A percentile compares a stretch with the other conserved stretches of the same genome.
phyloP scores from a whole-genome alignment of 2,888 invertebrate species.

The Drosophila yooni region DNA sequence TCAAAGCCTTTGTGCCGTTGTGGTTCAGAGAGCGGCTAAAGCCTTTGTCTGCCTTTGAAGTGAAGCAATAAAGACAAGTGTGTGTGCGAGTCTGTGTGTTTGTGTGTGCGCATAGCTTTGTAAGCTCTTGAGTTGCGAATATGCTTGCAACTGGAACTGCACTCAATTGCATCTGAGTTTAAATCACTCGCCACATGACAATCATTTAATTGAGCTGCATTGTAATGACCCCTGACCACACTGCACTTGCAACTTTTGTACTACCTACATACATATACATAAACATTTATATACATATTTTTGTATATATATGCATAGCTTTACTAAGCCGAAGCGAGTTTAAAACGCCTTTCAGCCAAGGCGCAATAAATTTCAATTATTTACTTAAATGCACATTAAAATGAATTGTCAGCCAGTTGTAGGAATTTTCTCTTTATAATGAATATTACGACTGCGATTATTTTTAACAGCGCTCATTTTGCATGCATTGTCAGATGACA shows the following conservation, averaged over 20 bases:
- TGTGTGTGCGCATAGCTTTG: neutral
- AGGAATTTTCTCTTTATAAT: neutral
- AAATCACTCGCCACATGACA: conserved; percentile 57
- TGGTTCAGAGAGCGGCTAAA: conserved; percentile 4
- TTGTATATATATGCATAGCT: neutral
- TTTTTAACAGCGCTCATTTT: neutral
- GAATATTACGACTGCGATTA: neutral
- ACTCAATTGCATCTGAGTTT: conserved; percentile 54
- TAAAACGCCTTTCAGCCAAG: conserved; percentile 28
- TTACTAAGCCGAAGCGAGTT: conserved; percentile 12
- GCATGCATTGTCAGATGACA: neutral
- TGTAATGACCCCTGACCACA: conserved; percentile 40
- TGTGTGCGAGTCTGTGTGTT: neutral
- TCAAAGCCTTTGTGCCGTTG: conserved; percentile 27
- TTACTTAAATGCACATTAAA: conserved; percentile 68
- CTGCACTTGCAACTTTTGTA: conserved; percentile 4
- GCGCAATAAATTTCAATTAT: conserved; percentile 74
- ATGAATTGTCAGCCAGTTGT: conserved; percentile 45
- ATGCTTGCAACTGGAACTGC: conserved; percentile 45
- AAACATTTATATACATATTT: neutral
- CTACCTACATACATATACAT: neutral
- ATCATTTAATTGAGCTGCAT: conserved; percentile 66
- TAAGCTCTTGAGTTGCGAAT: conserved; percentile 10
- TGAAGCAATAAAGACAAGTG: conserved; percentile 9
- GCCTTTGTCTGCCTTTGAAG: conserved; percentile 24